phyloP scores from a whole-genome alignment of 2,797 vertebrate genomes.

The Anolis apletophallus region DNA sequence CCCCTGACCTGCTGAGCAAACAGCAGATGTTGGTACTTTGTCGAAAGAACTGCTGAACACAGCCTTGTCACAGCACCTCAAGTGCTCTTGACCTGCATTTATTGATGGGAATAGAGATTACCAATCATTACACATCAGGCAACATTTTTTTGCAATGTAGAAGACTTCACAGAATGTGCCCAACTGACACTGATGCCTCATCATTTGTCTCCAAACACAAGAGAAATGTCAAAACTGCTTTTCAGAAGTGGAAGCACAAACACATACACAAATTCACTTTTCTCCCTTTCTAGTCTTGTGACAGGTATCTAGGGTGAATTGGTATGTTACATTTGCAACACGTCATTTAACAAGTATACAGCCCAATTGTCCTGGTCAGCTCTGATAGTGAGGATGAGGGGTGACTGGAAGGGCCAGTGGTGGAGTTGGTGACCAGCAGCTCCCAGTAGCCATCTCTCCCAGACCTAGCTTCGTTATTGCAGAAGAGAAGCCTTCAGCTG shows the following conservation, averaged over 20 bases:
- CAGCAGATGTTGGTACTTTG: not conserved
- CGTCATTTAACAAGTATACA: too few relatives aligned
- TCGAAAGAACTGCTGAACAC: not conserved
- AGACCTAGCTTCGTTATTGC: too few relatives aligned
- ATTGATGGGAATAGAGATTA: not conserved
- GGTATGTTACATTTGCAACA: too few relatives aligned
- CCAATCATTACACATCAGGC: slow-evolving; percentile 7
- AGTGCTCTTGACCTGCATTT: not conserved
- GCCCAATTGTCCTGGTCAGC: too few relatives aligned
- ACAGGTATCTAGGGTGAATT: too few relatives aligned
- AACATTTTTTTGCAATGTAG: slow-evolving; percentile 2
- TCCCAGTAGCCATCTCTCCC: too few relatives aligned
- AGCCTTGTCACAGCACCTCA: not conserved
- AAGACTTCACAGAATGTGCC: not conserved
- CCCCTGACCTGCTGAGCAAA: not conserved
- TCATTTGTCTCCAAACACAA: slow-evolving; percentile 17
- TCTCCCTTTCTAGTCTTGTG: too few relatives aligned
- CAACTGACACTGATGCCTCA: not conserved
- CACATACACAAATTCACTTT: not conserved
- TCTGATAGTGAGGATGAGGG: too few relatives aligned
- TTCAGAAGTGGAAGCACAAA: not conserved
- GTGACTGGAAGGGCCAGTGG: too few relatives aligned
- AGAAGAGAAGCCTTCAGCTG: too few relatives aligned
- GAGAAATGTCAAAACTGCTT: not conserved
- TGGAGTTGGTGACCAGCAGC: too few relatives aligned